Percentiles rank a stretch among this genome's conserved stretches.
phyloP scores from a whole-genome alignment of 1,140 invertebrate species.

The Drosophila tani region DNA sequence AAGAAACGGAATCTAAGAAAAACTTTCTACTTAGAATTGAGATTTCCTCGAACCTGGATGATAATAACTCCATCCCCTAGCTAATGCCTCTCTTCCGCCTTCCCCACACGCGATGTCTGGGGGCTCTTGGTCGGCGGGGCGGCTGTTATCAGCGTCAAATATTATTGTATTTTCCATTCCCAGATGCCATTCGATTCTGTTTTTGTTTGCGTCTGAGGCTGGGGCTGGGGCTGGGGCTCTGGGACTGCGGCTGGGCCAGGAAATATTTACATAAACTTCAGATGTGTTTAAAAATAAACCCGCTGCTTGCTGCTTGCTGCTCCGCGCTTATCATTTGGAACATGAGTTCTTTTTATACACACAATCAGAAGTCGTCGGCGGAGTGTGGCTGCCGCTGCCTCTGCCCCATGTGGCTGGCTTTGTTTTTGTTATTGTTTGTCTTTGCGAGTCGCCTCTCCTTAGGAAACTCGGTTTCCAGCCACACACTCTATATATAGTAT shows the following conservation, averaged over 20 bases:
- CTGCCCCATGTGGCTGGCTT: constrained; percentile 37
- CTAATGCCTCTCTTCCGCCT: constrained; percentile 1
- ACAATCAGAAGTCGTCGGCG: constrained; percentile 24
- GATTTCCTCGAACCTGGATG: neutral
- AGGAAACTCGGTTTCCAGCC: constrained; percentile 36
- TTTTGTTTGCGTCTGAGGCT: constrained; percentile 65
- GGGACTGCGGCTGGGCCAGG: constrained; percentile 49
- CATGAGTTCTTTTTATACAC: constrained; percentile 62
- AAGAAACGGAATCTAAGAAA: too few relatives aligned
- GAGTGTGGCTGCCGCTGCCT: constrained; percentile 8
- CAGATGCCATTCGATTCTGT: constrained; percentile 47
- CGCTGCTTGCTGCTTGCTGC: constrained; percentile 22
- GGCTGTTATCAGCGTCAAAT: constrained; percentile 72
- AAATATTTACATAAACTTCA: constrained; percentile 84
- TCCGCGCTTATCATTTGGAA: constrained; percentile 71
- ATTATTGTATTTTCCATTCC: constrained; percentile 68
- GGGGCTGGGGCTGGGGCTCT: neutral
- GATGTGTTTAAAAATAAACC: constrained; percentile 77
- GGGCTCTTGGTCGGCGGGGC: constrained; percentile 6
- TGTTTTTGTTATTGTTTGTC: constrained; percentile 45
- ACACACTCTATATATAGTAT: constrained; percentile 55
- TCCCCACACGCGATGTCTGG: constrained; percentile 16
- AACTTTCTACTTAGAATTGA: neutral
- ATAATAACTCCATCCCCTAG: constrained; percentile 7
- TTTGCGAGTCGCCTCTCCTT: constrained; percentile 29